Conservation (phyloP, 2,888 invertebrate genomes). For the Pyrrhosoma nymphula region DNA sequence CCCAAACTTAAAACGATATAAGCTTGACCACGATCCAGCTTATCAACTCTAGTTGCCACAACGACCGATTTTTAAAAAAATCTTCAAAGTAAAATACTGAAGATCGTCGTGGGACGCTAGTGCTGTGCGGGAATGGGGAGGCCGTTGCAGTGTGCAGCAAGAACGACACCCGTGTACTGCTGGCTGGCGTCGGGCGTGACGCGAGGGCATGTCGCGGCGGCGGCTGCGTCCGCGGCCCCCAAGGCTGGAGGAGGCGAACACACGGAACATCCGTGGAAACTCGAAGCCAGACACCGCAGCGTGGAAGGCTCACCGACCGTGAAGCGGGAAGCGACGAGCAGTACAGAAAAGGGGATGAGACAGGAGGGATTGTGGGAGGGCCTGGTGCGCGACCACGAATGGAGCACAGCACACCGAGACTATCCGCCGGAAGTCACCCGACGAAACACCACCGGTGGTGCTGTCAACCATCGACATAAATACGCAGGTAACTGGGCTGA, state of each 20-base stretch:
- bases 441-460: too few species aligned
- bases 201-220: neutral
- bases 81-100: too few species aligned
- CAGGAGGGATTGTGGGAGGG: neutral
- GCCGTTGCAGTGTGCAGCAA: too few species aligned
- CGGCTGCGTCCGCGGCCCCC: neutral
- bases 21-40: too few species aligned
- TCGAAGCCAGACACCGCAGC: conserved; percentile 11
- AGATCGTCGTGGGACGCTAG: too few species aligned
- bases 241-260: neutral
- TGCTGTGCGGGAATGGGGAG: too few species aligned
- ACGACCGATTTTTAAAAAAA: too few species aligned
- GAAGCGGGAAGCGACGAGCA: neutral
- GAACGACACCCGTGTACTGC: neutral
- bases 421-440: neutral
- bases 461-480: too few species aligned
- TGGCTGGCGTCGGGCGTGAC: neutral
- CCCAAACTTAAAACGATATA: too few species aligned
- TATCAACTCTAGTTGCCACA: too few species aligned
- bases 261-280: neutral
- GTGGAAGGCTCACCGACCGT: neutral
- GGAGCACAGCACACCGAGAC: neutral
- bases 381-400: neutral
- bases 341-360: neutral
- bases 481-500: too few species aligned